A percentile compares a stretch with the other conserved stretches of the same genome.
Evolutionary conservation across 2,888 invertebrate genomes (phyloP).

Genomic region (Panopea generosa): DNA sequence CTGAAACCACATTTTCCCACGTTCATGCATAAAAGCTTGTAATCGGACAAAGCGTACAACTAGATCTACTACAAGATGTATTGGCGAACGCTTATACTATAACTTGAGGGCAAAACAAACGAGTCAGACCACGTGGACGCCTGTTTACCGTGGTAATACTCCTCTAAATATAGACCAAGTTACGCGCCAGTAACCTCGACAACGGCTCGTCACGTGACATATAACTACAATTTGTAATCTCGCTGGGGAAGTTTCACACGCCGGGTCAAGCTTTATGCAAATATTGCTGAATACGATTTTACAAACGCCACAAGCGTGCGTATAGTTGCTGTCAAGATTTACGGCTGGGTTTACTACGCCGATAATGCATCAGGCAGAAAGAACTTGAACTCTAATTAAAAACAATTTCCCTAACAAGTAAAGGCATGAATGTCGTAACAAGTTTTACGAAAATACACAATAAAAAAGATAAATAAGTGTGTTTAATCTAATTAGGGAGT

Average conservation of each 20-base stretch:
- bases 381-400: conserved; percentile 7
- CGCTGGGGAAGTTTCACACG: conserved; percentile 53
- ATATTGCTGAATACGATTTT: conserved; percentile 18
- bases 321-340: conserved; percentile 21
- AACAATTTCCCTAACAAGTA: no score
- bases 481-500: no score
- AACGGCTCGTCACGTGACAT: conserved; percentile 59
- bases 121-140: conserved; percentile 14
- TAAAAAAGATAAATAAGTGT: no score
- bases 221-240: conserved; percentile 7
- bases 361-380: conserved; percentile 8
- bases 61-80: conserved; percentile 7
- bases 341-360: conserved; percentile 6
- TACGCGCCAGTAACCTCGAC: conserved; percentile 64
- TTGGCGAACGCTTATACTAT: conserved; percentile 13
- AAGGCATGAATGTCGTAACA: no score
- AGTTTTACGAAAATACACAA: no score
- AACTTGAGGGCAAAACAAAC: conserved; percentile 7
- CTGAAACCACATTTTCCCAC: conserved; percentile 54
- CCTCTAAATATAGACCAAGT: conserved; percentile 48
- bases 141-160: conserved; percentile 35
- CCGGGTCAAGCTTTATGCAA: conserved; percentile 64
- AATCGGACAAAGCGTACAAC: conserved; percentile 14
- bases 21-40: conserved; percentile 26
- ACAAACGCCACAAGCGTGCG: conserved; percentile 16